Percentiles rank a stretch among this genome's conserved stretches.
These are phyloP conservation scores for Montipora cactus DNA, from an alignment of 64 coral and sea anemone genomes.

Conservation along the genomic window DNA sequence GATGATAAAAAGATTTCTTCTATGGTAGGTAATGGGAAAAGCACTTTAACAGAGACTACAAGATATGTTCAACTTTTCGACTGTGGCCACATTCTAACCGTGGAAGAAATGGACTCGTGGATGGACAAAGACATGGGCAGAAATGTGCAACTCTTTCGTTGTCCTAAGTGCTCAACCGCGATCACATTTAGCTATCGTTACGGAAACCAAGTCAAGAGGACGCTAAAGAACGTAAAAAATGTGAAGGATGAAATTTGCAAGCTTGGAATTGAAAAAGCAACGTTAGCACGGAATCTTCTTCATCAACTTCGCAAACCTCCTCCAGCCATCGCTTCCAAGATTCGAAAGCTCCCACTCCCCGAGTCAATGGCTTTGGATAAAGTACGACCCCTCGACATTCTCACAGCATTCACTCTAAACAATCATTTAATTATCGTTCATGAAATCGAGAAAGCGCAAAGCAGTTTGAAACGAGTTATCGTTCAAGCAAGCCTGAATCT, in stretches of 20 bases:
- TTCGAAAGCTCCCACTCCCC: background rate
- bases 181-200: slow-evolving; percentile 53
- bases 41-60: background rate
- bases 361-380: background rate
- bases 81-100: slow-evolving; percentile 52
- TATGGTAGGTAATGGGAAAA: background rate
- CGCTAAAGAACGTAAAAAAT: background rate
- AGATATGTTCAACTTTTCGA: slow-evolving; percentile 53
- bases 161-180: slow-evolving; percentile 32
- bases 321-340: background rate
- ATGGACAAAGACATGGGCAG: background rate
- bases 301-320: background rate
- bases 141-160: background rate
- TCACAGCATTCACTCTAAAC: background rate
- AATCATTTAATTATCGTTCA: background rate
- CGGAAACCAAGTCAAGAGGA: slow-evolving; percentile 13
- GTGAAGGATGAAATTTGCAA: background rate
- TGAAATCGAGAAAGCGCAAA: background rate
- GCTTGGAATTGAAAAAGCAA: background rate
- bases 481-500: background rate
- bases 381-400: background rate
- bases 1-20: slow-evolving; percentile 37
- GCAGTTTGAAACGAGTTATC: background rate
- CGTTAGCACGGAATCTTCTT: no score
- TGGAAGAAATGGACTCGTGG: slow-evolving; percentile 52